phyloP scores from a whole-genome alignment of 2,888 invertebrate genomes.

The Limnephilus rhombicus region DNA sequence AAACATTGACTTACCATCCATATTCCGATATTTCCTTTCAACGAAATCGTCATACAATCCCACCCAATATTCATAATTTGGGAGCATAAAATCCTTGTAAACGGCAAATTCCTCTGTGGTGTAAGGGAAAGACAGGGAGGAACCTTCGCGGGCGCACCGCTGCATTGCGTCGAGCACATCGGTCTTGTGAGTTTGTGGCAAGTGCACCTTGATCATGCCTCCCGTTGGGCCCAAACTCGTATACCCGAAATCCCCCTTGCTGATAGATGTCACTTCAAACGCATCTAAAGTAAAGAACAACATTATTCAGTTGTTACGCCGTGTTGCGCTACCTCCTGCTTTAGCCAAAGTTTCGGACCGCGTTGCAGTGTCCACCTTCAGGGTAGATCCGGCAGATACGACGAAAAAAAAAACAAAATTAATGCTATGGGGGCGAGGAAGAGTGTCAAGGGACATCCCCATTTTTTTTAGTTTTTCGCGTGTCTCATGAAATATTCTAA shows the following conservation, averaged over 20 bases:
- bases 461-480: too few species aligned
- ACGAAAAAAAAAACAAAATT: neutral
- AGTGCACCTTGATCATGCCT: neutral
- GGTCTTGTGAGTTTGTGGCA: neutral
- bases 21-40: neutral
- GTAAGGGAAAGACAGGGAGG: neutral
- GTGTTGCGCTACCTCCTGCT: too few species aligned
- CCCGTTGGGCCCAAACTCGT: neutral
- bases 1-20: neutral
- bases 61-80: neutral
- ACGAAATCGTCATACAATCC: neutral
- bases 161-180: neutral
- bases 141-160: neutral
- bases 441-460: too few species aligned
- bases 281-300: neutral
- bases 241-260: neutral
- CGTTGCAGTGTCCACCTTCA: too few species aligned
- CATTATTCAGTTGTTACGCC: too few species aligned
- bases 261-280: neutral
- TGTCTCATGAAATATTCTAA: too few species aligned
- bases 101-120: neutral
- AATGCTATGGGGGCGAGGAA: neutral
- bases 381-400: too few species aligned
- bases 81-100: neutral
- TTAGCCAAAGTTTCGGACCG: too few species aligned